Evolutionary conservation across 2,888 invertebrate genomes (phyloP), one percentile per base, ranked within the genome.

Genomic region (Scelioninae gen. 2): DNA sequence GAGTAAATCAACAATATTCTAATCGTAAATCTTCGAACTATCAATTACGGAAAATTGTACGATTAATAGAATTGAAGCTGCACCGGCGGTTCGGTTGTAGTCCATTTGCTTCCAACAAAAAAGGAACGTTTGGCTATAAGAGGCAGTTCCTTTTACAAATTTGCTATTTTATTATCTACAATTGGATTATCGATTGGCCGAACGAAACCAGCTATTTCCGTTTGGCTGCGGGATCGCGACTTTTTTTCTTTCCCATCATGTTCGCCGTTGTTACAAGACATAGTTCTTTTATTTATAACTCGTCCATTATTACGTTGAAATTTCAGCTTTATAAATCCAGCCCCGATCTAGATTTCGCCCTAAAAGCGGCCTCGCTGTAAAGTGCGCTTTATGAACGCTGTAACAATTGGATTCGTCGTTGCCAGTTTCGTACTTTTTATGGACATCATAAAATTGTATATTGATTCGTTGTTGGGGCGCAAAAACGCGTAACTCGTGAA

Each of bases 381-480:
- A 73, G 53, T 41, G 22, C 28, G 28, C 50, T 68, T 63, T 73
- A 73, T 68, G 68, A 73, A 73, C 45, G 63, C 61, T 63, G 52
- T 68, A 73, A 73, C 73, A 73, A 73, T 73, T 67, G 67, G 63
- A 73, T 63, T 57, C 50, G 67, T 50, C 67, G 50, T 61, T 63
- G 63, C 57, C 67, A 50, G 68, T 63, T 57, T 48, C 52, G 58
- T 63, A 68, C 63, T 73, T 73, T 73, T 73, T 73, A 73, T 73
- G 18, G 61, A 61, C 39, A 67, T 67, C 61, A 45, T 74, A 70
- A 76, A 78, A 76, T 72, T 52, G 64, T 74, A 58, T 73, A 76
- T 74, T 69, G 73, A 76, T 73, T 74, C 73, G 67, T 69, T 76
- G 75, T 71, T 73, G 55, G 63, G 55, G 11, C 35, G 57, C 58